Evolutionary conservation across 2,113 vertebrate species (phyloP), one percentile per base, ranked within the genome.

Genomic region (Stigmatopora argus): DNA sequence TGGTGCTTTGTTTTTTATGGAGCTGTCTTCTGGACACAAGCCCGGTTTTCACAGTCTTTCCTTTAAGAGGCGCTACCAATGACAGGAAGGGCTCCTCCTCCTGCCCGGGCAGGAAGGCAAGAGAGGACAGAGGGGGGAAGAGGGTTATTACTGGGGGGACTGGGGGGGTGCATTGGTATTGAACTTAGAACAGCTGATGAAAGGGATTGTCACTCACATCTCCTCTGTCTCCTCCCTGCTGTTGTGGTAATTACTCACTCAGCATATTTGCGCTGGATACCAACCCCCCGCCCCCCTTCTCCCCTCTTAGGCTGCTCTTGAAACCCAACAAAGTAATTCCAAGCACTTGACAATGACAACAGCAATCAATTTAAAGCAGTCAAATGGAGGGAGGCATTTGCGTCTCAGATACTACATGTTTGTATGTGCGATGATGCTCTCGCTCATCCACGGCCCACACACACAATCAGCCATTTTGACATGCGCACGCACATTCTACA

Each of bases 81-180:
- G 84, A 88, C 88, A 90, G 90, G 87, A 91, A 89, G 87, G 72
- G 35, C 83, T 86, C 87, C 86, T 89, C 85, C 86, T 85, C 78
- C 69, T 72, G 34, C 74, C 77, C 68, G 78, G 81, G 77, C 85
- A 87, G 89, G 84, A 90, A 86, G 83, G 82, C 78, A 82, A 80
- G 71, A 79, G 70, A 80, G 71, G 63, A 82, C 78, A 74, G 69
- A 68, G 81, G 74, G 72, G 79, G 72, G 76, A 65, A 68, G 65
- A 68, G 70, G 70, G 84, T 75, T 83, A 84, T 82, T 87, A 82
- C 51, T 58, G 70, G 62, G 78, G 79, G 71, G 46, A 45, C 61
- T 19, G 61, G 59, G 66, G 53, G 44, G 69, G 1, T 8, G 13
- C 71, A 31, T 31, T 84, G 85, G 80, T 90, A 86, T 81, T 86